phyloP scores from a whole-genome alignment of 2,113 vertebrate genomes.

The Callipepla squamata region DNA sequence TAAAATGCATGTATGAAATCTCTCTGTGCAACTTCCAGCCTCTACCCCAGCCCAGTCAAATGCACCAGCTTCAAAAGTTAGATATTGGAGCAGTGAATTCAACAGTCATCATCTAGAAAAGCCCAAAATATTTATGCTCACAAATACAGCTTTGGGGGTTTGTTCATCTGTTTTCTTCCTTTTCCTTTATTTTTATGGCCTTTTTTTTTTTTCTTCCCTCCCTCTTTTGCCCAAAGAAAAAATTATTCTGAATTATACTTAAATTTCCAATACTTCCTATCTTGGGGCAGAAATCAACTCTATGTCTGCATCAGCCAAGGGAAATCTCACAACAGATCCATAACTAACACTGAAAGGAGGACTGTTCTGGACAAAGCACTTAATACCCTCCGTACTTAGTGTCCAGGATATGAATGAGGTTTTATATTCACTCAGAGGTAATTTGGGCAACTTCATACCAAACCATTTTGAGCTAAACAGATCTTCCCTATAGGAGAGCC shows the following conservation, averaged over 20 bases:
- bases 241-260: not conserved
- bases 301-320: not conserved
- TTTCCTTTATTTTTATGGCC: too few species aligned
- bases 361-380: not conserved
- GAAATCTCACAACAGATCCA: not conserved
- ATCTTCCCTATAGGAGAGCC: not conserved
- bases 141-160: not conserved
- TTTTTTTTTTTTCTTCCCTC: not conserved
- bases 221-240: not conserved
- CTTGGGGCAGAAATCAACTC: not conserved
- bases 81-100: not conserved
- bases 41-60: not conserved
- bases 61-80: not conserved
- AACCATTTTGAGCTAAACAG: not conserved
- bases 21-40: not conserved
- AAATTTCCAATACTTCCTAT: constrained; percentile 8
- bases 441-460: not conserved
- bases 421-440: constrained; percentile 7
- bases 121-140: not conserved
- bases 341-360: not conserved
- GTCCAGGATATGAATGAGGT: constrained; percentile 13
- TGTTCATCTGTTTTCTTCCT: not conserved
- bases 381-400: not conserved
- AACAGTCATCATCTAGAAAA: not conserved
- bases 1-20: not conserved